These are phyloP conservation scores for Heterotis niloticus DNA, from an alignment of 2,113 vertebrate genomes.

Conservation along the genomic window DNA sequence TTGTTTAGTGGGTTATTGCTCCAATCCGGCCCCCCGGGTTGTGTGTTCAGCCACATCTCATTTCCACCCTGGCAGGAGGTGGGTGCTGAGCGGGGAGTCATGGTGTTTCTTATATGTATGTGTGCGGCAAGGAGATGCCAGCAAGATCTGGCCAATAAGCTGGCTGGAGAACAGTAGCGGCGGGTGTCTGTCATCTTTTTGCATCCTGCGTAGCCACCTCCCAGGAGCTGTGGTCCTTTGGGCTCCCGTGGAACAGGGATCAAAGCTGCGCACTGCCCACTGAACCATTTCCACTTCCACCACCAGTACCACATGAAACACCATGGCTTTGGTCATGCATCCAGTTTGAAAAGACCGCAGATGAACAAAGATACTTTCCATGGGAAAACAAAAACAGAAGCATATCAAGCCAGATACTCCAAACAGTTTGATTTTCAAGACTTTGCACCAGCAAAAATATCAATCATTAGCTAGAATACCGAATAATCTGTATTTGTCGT, in stretches of 20 bases:
- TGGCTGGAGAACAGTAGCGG: not conserved
- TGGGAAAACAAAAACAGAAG: conserved; percentile 5
- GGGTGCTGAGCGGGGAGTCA: not conserved
- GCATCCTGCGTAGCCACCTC: not conserved
- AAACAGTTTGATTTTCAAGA: too few relatives aligned
- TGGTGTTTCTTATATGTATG: not conserved
- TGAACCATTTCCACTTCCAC: not conserved
- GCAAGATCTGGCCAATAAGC: not conserved
- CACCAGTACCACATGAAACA: not conserved
- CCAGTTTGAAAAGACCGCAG: conserved; percentile 2
- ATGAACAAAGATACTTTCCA: conserved; percentile 5
- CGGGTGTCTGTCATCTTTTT: not conserved
- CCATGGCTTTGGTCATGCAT: not conserved
- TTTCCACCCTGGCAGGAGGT: conserved; percentile 30
- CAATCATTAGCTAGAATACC: too few relatives aligned
- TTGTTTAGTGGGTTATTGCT: conserved; percentile 35
- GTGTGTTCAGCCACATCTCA: conserved; percentile 34
- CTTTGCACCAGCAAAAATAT: too few relatives aligned
- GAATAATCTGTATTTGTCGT: too few relatives aligned
- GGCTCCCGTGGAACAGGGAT: conserved; percentile 10
- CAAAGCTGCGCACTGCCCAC: conserved; percentile 3
- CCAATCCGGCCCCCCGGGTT: conserved; percentile 1
- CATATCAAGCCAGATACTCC: not conserved
- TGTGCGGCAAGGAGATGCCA: not conserved
- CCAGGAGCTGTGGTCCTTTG: not conserved